Conservation (phyloP, 2,797 vertebrate genomes). For the Ispidina picta region DNA sequence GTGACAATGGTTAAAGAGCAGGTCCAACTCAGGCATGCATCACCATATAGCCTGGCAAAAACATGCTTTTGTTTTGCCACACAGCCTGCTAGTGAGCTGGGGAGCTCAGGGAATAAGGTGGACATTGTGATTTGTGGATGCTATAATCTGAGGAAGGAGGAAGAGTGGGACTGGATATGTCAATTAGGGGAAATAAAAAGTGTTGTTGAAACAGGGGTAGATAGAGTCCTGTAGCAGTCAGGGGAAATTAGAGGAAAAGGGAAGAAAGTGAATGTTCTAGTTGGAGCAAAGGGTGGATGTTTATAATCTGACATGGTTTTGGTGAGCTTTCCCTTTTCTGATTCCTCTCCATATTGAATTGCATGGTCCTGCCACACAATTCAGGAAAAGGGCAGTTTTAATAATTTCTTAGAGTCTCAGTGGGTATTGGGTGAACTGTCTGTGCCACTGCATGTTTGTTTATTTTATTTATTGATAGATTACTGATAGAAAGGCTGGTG, state of each 20-base stretch:
- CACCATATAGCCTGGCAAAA: neutral
- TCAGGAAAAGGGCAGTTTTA: neutral
- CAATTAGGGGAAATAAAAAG: neutral
- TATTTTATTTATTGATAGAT: neutral
- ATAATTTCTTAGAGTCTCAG: neutral
- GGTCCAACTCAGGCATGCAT: fast-evolving
- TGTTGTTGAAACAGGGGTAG: neutral
- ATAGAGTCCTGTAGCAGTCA: neutral
- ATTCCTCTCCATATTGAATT: neutral
- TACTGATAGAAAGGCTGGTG: neutral
- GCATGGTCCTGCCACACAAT: neutral
- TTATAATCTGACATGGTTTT: neutral
- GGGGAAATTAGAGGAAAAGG: neutral
- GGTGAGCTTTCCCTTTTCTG: neutral
- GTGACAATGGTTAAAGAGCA: neutral
- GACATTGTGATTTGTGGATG: neutral
- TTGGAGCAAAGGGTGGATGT: neutral
- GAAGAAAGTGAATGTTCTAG: neutral
- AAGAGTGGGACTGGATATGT: neutral
- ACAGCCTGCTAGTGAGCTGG: neutral
- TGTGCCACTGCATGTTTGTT: neutral
- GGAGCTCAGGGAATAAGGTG: neutral
- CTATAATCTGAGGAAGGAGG: neutral
- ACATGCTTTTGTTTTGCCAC: neutral
- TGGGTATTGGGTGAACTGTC: neutral